Percentiles rank a stretch among this genome's conserved stretches.
Conservation (phyloP, 2,113 vertebrate species). For the Lathamus discolor region DNA sequence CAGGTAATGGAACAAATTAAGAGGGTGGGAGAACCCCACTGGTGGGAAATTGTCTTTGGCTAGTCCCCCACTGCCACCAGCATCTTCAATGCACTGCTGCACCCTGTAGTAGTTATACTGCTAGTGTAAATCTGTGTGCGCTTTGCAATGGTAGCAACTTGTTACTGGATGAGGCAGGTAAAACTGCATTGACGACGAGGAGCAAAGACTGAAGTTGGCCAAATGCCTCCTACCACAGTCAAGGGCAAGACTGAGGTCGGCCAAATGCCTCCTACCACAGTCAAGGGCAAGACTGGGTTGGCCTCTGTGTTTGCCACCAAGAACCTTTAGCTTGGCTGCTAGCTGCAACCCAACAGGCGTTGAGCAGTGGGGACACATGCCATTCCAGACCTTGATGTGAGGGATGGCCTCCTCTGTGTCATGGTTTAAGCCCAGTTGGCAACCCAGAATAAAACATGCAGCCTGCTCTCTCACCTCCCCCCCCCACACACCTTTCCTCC, state of each 20-base stretch:
- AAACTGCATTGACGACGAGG: neutral
- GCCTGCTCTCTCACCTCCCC: no score
- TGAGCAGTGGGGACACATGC: conserved; percentile 54
- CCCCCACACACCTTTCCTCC: no score
- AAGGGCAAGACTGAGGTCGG: conserved; percentile 45
- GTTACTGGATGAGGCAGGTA: conserved; percentile 44
- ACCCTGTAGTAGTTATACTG: conserved; percentile 35
- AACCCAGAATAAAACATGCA: no score
- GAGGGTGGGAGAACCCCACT: conserved; percentile 51
- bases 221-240: conserved; percentile 38
- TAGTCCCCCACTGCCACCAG: conserved; percentile 54
- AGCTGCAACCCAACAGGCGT: conserved; percentile 67
- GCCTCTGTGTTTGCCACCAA: conserved; percentile 68
- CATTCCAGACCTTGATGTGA: conserved; percentile 60
- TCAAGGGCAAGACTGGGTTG: conserved; percentile 69
- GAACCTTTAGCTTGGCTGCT: conserved; percentile 56
- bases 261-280: conserved; percentile 35
- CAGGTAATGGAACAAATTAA: conserved; percentile 50
- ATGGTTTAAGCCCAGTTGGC: no score
- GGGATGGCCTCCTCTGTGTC: neutral
- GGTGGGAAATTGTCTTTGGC: conserved; percentile 54
- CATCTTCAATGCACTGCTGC: conserved; percentile 27
- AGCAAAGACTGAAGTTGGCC: neutral
- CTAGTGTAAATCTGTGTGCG: conserved; percentile 28
- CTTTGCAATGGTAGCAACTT: conserved; percentile 32